Conservation (phyloP, 2,113 vertebrate genomes). For the Gallinago media region DNA sequence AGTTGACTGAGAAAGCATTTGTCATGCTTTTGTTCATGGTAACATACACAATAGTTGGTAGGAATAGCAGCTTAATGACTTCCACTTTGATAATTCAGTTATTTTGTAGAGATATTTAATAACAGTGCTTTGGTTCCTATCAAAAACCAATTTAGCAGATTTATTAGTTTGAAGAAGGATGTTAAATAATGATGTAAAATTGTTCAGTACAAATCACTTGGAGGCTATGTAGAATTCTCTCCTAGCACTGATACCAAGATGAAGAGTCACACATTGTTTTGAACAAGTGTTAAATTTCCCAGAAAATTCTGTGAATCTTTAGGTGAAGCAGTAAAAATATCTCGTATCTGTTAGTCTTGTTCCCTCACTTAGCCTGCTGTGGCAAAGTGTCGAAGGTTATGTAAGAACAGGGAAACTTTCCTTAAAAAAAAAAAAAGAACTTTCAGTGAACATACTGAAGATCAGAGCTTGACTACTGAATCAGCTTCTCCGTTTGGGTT, state of each 20-base stretch:
- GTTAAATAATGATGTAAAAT: slow-evolving; percentile 52
- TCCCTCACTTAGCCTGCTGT: slow-evolving; percentile 50
- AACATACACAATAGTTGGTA: neutral
- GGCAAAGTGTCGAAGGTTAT: slow-evolving; percentile 34
- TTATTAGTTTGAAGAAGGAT: slow-evolving; percentile 60
- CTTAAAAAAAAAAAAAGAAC: slow-evolving; percentile 9
- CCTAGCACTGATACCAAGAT: neutral
- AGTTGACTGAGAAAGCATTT: slow-evolving; percentile 19
- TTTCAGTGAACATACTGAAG: neutral
- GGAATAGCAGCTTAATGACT: slow-evolving; percentile 35
- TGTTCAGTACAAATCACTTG: slow-evolving; percentile 39
- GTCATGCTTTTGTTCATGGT: neutral
- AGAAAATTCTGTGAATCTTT: slow-evolving; percentile 58
- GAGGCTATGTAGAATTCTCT: slow-evolving; percentile 41
- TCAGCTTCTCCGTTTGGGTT: neutral
- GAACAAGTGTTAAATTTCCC: slow-evolving; percentile 65
- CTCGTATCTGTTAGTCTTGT: slow-evolving; percentile 61
- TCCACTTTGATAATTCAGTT: slow-evolving; percentile 13
- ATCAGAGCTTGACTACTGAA: neutral
- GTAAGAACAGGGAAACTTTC: slow-evolving; percentile 40
- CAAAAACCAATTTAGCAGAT: slow-evolving; percentile 41
- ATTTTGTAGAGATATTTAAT: slow-evolving; percentile 47
- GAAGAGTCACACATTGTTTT: slow-evolving; percentile 61
- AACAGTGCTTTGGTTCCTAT: slow-evolving; percentile 15
- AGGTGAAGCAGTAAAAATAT: slow-evolving; percentile 61